Base-by-base conservation (phyloP, 2,888 invertebrate species). In the Euphydryas editha region DNA sequence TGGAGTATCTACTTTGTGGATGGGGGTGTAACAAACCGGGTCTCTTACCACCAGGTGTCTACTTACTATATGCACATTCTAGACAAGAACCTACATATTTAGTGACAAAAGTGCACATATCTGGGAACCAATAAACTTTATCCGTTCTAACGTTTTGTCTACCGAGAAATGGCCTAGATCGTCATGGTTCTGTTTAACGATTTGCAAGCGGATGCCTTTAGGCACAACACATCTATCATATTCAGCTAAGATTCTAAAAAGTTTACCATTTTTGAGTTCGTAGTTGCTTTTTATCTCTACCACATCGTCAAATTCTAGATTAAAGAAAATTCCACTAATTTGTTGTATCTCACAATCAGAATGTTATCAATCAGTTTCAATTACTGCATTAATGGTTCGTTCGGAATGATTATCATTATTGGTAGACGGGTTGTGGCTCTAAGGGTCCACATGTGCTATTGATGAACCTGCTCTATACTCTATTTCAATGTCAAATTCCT, bases 401-500 rank as follows among this genome's bases (percentile, higher is more conserved):
- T 39, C 39, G 7, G 15, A 39, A 39, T 13, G 2, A 24, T 24
- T 24, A 24, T 24, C 11, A 10, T 39, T 39, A 39, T 39, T 39
- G 15, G 39, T 10, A 15, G 39, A 39, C 18, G 71, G 62, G 42
- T 44, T 46, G 3, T 66, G 42, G 56, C 67, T 70, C 2, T 70
- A 36, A 1, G 64, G 73, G 15, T 75, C 74, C 0, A 72, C 73
- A 17, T 74, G 74, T 2, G 64, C 13, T 73, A 74, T 74, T 13
- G 54, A 20, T 0, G 36, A n/a, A 0, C 73, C 73, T 5, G 73
- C 62, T 18, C 70, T 60, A 49, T 76, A 75, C 46, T 73, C 70
- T 7, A 75, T 68, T 10, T 59, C 54, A 20, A 63, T 73, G 17
- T 73, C 62, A 51, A 59, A 75, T 44, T 76, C 74, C n/a, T 72